Percentiles rank a stretch among this genome's conserved stretches.
Conservation (phyloP, 2,888 invertebrate genomes). For the Cryptus viduatorius region DNA sequence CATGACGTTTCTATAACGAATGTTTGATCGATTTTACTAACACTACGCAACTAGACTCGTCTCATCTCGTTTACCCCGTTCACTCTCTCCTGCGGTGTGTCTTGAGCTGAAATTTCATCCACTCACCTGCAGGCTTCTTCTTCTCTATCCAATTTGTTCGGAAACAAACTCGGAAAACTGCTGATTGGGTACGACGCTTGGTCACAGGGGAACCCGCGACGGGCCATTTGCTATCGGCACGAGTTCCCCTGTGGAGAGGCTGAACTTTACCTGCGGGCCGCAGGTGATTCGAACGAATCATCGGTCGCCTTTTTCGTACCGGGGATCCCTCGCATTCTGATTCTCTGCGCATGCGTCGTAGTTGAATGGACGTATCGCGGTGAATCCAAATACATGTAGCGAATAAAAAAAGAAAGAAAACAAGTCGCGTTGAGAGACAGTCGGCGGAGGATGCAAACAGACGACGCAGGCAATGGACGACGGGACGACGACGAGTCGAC, state of each 20-base stretch:
- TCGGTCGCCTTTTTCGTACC: slow-evolving; percentile 20
- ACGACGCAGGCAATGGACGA: slow-evolving; percentile 23
- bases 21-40: slow-evolving; percentile 36
- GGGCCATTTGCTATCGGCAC: too few relatives aligned
- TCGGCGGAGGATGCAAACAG: slow-evolving; percentile 43
- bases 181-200: too few relatives aligned
- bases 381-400: slow-evolving; percentile 15
- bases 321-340: not conserved
- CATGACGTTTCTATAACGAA: not conserved
- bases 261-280: not conserved
- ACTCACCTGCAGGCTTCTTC: slow-evolving; percentile 11
- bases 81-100: not conserved
- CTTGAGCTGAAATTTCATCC: not conserved
- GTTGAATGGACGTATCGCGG: slow-evolving; percentile 18
- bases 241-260: too few relatives aligned
- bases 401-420: slow-evolving; percentile 23
- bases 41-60: slow-evolving; percentile 9
- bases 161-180: too few relatives aligned
- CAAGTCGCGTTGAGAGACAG: slow-evolving; percentile 7
- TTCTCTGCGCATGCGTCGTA: slow-evolving; percentile 27
- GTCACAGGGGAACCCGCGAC: too few relatives aligned
- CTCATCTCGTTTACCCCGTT: not conserved
- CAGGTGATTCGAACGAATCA: not conserved
- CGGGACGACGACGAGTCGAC: not conserved
- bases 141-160: too few relatives aligned